A percentile compares a stretch with the other conserved stretches of the same genome.
Evolutionary conservation across 2,888 invertebrate species (phyloP).

Genomic region (Melanostoma scalare): DNA sequence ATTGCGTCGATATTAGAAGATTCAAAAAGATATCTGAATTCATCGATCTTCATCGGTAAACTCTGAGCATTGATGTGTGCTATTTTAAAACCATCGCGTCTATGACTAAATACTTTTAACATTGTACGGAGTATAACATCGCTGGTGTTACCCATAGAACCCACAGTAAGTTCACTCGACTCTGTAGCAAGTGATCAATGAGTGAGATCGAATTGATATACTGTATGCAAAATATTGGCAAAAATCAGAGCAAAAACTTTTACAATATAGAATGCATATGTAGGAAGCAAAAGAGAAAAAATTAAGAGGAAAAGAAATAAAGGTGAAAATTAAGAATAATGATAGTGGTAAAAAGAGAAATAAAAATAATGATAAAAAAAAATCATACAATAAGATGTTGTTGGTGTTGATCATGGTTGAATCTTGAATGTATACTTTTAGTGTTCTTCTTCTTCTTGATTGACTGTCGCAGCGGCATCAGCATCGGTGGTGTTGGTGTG

Average conservation of each 20-base stretch:
- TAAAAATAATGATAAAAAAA: not conserved
- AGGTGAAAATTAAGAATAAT: not conserved
- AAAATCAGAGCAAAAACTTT: not conserved
- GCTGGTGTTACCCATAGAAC: conserved; percentile 2
- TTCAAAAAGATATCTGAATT: not conserved
- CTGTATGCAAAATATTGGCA: not conserved
- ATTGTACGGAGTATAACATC: conserved; percentile 9
- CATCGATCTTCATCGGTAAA: not conserved
- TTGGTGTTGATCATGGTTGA: conserved; percentile 1
- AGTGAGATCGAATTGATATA: not conserved
- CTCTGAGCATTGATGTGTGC: conserved; percentile 7
- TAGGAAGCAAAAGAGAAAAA: not conserved
- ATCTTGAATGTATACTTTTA: too few species aligned
- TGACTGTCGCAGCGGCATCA: conserved; percentile 5
- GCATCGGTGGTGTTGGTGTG: not conserved
- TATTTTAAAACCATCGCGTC: not conserved
- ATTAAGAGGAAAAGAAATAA: not conserved
- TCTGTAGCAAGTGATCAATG: not conserved
- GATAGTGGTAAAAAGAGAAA: not conserved
- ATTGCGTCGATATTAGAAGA: not conserved
- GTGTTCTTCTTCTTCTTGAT: conserved; percentile 1
- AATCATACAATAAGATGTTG: conserved; percentile 12
- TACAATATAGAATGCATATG: not conserved
- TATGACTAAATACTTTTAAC: not conserved
- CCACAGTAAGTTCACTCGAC: not conserved